phyloP scores from a whole-genome alignment of 2,113 vertebrate species.

The Sterrhoptilus dennistouni region DNA sequence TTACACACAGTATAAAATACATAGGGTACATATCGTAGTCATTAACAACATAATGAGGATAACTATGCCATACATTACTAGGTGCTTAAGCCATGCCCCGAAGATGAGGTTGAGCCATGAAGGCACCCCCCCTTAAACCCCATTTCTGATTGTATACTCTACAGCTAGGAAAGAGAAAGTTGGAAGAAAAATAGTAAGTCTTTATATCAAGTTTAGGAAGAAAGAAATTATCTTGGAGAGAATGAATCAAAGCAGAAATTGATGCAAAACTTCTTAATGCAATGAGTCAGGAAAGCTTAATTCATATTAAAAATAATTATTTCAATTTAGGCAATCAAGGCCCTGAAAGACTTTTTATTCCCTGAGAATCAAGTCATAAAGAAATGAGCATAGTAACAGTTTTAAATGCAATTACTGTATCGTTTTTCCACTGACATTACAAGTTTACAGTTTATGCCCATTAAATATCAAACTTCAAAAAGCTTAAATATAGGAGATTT shows the following conservation, averaged over 20 bases:
- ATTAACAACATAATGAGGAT: not conserved
- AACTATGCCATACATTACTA: not conserved
- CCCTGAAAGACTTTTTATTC: not conserved
- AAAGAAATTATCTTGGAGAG: not conserved
- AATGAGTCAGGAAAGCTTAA: not conserved
- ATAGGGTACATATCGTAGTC: not conserved
- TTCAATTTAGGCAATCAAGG: not conserved
- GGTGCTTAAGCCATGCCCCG: not conserved
- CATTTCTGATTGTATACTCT: not conserved
- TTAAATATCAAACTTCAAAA: not conserved
- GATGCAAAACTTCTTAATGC: not conserved
- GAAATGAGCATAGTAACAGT: not conserved
- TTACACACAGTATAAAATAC: not conserved
- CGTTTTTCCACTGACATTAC: not conserved
- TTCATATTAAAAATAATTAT: not conserved
- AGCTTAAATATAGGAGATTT: not conserved
- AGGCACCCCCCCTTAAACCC: not conserved
- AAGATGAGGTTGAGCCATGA: accelerated
- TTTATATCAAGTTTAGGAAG: not conserved
- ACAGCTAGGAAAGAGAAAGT: not conserved
- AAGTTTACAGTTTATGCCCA: not conserved
- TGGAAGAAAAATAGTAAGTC: not conserved
- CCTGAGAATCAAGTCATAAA: not conserved
- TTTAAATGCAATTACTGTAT: not conserved
- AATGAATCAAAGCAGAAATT: not conserved